Evolutionary conservation across 1,140 invertebrate species (phyloP), one percentile per base, ranked within the genome.

Genomic region (Pissodes strobi): DNA sequence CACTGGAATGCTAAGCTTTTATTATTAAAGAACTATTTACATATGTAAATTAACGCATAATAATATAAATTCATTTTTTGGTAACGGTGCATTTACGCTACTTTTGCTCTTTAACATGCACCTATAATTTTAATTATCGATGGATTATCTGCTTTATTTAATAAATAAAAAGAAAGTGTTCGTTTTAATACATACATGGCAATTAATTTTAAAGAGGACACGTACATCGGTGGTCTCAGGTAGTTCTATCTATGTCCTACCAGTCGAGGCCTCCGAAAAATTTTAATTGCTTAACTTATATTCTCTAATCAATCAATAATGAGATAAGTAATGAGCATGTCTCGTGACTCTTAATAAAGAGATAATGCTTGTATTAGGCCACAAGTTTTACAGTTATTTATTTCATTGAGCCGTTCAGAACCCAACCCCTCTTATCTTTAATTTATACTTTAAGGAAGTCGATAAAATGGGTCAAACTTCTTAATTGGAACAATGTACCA

Each of bases 241-340:
- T 64, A 65, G 17, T 53, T 58, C 49, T 18, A n/a, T n/a, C n/a
- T n/a, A 68, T 68, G 56, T 68, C 62, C 66, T 38, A 23, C 67
- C 62, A 68, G 56, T 52, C 37, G 67, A 68, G 61, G 49, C 43
- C 27, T 45, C 39, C 41, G 5, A 48, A 68, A 65, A 13, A 38
- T 37, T 27, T 64, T 63, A 67, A 58, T 58, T 64, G 30, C 30
- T 21, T 4, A 38, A 55, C 34, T 63, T 45, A 63, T 63, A 63
- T 34, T 15, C 34, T n/a, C 27, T 55, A 39, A 61, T 61, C 13
- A 22, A 61, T 61, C 58, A 51, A 34, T 17, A 58, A 17, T 17
- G 6, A 43, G 41, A 58, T 58, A 52, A 52, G 10, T 27, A 5
- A 4, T 21, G 18, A 37, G n/a, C 53, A n/a, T 41, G 34, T n/a